Evolutionary conservation across 1,140 invertebrate species (phyloP), one percentile per base, ranked within the genome.

Genomic region (Samia ricini): DNA sequence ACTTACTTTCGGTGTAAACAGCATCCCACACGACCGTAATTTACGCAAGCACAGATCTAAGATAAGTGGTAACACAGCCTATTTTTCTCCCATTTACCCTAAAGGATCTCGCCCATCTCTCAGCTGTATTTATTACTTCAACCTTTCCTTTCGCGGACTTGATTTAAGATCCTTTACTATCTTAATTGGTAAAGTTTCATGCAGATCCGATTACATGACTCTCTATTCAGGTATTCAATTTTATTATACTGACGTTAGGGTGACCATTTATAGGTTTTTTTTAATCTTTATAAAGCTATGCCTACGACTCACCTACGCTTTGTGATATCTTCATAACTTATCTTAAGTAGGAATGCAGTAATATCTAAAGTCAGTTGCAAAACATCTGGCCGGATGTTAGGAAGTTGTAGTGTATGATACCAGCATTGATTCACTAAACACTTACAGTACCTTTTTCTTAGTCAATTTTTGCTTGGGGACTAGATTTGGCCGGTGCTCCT

Each of bases 81-180:
- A 83, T 79, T 83, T 85, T 82, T 81, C 76, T 74, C 73, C 56
- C 74, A 81, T 79, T 79, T 77, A 79, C 71, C 76, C 79, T 61
- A 65, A 77, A 75, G 64, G 66, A 60, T 66, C 58, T 15, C 33
- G 56, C 72, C 74, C 72, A 76, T 80, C 71, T 73, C 69, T 71
- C 69, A 65, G 57, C 66, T 64, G 76, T 80, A 86, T 86, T 86
- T 84, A 86, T 86, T 81, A 72, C 74, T 59, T 69, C 54, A 76
- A 71, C 72, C 71, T 77, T 74, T 72, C 69, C 69, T 74, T 81
- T 74, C 76, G 70, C 66, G n/a, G 68, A 76, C 79, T 80, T 86
- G 80, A 84, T 81, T 84, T 86, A 86, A 74, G 52, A 49, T 63
- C 64, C 56, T 61, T 59, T 71, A 60, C 68, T 81, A 80, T 80